A percentile compares a stretch with the other conserved stretches of the same genome.
phyloP scores from a whole-genome alignment of 2,113 vertebrate genomes.

The Arenaria interpres region DNA sequence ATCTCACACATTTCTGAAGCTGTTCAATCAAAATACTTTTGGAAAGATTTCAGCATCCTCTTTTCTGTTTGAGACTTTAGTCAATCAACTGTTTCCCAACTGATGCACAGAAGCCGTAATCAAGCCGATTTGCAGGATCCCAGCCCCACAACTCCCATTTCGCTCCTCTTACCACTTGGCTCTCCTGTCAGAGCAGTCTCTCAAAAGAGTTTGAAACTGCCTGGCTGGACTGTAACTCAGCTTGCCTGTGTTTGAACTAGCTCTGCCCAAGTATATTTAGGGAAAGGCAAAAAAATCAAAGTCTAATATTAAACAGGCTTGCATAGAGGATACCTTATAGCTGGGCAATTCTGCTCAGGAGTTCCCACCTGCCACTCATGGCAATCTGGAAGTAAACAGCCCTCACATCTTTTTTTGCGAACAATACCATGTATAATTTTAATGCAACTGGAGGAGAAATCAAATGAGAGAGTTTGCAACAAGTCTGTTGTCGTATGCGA shows the following conservation, averaged over 20 bases:
- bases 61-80: background rate
- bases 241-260: background rate
- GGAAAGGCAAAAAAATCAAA: background rate
- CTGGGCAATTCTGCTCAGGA: background rate
- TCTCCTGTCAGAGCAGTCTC: background rate
- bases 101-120: background rate
- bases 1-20: background rate
- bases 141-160: background rate
- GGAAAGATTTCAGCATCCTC: background rate
- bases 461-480: background rate
- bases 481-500: background rate
- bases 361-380: background rate
- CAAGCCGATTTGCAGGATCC: background rate
- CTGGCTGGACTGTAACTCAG: background rate
- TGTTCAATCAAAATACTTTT: background rate
- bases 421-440: background rate
- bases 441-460: conserved; percentile 5
- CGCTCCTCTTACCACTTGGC: conserved; percentile 3
- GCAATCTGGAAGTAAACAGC: background rate
- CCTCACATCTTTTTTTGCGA: background rate
- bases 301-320: background rate
- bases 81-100: background rate
- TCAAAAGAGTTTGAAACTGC: background rate
- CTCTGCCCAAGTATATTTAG: background rate
- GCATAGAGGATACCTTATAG: background rate